Conservation (phyloP, 2,113 vertebrate species). For the Chascanopsetta lugubris region DNA sequence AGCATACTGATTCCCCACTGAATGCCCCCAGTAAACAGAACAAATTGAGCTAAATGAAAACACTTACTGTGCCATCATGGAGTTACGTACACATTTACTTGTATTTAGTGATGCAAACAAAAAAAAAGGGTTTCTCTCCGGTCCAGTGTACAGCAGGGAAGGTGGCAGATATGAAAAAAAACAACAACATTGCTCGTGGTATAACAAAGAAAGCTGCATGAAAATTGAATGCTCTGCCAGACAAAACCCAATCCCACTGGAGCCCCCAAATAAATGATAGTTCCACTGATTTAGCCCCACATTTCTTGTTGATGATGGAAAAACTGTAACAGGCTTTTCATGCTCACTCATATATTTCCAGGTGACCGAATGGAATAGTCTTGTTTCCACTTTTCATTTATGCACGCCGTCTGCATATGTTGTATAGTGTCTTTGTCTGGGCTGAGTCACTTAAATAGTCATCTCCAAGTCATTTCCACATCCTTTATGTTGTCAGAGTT, state of each 20-base stretch:
- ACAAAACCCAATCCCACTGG: background rate
- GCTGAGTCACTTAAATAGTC: background rate
- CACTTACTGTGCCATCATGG: too few species aligned
- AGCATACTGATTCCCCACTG: too few species aligned
- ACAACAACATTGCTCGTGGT: too few species aligned
- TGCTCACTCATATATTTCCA: background rate
- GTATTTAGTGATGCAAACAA: too few species aligned
- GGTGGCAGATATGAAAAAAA: background rate
- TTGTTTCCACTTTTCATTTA: background rate
- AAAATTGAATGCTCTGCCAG: too few species aligned
- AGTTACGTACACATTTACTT: too few species aligned
- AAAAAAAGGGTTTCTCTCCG: background rate
- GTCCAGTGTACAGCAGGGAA: background rate
- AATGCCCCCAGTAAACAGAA: too few species aligned
- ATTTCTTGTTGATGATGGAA: background rate
- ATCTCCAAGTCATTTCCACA: background rate
- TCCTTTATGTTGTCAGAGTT: background rate
- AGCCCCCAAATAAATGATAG: background rate
- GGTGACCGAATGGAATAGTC: background rate
- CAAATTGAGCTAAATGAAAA: too few species aligned
- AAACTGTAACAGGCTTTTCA: slow-evolving; percentile 1
- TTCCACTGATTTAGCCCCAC: background rate
- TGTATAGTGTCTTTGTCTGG: slow-evolving; percentile 7
- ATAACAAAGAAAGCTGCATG: too few species aligned
- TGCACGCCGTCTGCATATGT: background rate